These are phyloP conservation scores for Oasisia sp. DNA, from an alignment of 2,888 invertebrate genomes.

Conservation along the genomic window DNA sequence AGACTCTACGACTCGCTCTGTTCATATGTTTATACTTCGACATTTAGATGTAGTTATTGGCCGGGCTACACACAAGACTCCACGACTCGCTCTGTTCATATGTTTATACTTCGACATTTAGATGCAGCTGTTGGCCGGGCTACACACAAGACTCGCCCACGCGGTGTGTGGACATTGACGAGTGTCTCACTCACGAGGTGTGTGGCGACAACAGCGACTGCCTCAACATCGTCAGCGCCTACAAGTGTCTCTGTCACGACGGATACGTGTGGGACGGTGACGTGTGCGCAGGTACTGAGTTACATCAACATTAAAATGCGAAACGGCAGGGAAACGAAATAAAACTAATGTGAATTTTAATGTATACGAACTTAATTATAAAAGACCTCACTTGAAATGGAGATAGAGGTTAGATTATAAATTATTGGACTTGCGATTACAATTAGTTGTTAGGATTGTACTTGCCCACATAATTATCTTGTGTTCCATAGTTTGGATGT, in stretches of 20 bases:
- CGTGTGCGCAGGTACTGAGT: conserved; percentile 17
- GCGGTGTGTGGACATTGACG: conserved; percentile 18
- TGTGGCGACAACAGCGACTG: conserved; percentile 18
- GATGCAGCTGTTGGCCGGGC: neutral
- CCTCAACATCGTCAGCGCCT: conserved; percentile 13
- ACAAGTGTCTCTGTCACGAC: conserved; percentile 21
- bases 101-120: neutral
- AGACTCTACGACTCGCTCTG: neutral
- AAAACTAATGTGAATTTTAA: too few species aligned
- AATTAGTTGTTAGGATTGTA: too few species aligned
- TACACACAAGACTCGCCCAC: neutral
- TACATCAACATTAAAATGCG: too few species aligned
- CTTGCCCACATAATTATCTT: too few species aligned
- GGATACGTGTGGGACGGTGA: conserved; percentile 20
- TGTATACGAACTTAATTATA: too few species aligned
- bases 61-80: neutral
- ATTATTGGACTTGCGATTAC: too few species aligned
- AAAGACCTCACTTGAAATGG: too few species aligned
- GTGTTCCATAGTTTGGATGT: too few species aligned
- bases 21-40: too few species aligned
- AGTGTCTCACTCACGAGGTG: neutral
- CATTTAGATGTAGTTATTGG: neutral
- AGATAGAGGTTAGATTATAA: too few species aligned
- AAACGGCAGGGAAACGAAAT: too few species aligned
- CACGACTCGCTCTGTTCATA: too few species aligned